Evolutionary conservation across 2,113 vertebrate genomes (phyloP), one percentile per base, ranked within the genome.

Genomic region (Callionymus lyra): DNA sequence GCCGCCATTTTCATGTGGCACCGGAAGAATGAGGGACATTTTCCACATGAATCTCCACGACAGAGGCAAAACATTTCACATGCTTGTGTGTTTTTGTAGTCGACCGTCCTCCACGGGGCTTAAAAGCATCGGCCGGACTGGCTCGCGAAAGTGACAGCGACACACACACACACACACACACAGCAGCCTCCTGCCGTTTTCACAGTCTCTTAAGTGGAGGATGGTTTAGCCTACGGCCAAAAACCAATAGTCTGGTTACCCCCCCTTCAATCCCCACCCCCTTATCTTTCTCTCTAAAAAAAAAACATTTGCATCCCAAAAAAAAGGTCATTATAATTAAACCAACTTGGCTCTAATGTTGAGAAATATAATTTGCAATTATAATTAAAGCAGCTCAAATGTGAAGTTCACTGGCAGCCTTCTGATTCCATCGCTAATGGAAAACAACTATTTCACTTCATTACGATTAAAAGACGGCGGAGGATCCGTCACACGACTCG

Each of bases 371-470:
- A 80, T 73, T 80, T 62, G 63, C 57, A 71, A 51, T 69, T 72
- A 54, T 75, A 80, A 80, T 80, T 74, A 82, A 76, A 76, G 32
- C 57, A 31, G 62, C 64, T 74, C 56, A 54, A 63, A 72, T 67
- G 54, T 52, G 51, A 58, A 9, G 55, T 48, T 77, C 53, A 44
- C 59, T 40, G 3, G 61, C 50, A 49, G 56, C 11, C 60, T 38
- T 47, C 39, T 65, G 59, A 66, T 65, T 77, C 12, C 12, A 72
- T 63, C 57, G 16, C 62, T 73, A 70, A 82, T 74, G 74, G 64
- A 70, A 82, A 74, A 76, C 76, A 69, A 80, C 80, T 69, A 78
- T 77, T 75, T 78, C 74, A 75, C 72, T 80, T 78, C 74, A 78
- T 78, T 74, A 72, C 61, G 74, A 80, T 78, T 76, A 75, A 74